Percentiles rank a stretch among this genome's conserved stretches.
Evolutionary conservation across 2,113 vertebrate genomes (phyloP).

Genomic region (Pseudopipra pipra): DNA sequence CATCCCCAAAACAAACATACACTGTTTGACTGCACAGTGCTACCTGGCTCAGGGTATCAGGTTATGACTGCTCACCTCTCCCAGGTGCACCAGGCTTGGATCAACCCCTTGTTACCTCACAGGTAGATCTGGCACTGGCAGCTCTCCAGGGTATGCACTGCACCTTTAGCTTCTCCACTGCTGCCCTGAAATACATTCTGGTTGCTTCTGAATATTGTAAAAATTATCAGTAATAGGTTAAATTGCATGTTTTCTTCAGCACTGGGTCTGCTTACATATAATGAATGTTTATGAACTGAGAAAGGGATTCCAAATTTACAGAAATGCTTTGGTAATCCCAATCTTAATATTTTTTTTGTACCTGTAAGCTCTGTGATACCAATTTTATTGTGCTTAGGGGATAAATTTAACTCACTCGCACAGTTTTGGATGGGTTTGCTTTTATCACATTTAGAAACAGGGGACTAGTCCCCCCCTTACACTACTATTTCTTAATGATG

Average conservation of each 20-base stretch:
- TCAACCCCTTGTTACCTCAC: not conserved
- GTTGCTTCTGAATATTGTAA: not conserved
- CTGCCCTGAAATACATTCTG: not conserved
- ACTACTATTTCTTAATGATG: slow-evolving; percentile 34
- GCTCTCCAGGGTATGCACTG: not conserved
- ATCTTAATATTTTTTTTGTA: not conserved
- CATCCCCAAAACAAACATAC: not conserved
- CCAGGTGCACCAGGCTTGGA: not conserved
- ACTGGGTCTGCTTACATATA: not conserved
- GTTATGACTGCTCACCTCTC: not conserved
- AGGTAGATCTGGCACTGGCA: not conserved
- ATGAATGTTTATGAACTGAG: not conserved
- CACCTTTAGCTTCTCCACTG: not conserved
- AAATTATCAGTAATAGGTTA: slow-evolving; percentile 52
- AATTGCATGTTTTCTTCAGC: not conserved
- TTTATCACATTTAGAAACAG: not conserved
- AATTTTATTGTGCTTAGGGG: not conserved
- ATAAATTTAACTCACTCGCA: not conserved
- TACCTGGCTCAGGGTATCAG: not conserved
- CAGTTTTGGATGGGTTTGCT: not conserved
- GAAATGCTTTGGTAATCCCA: not conserved
- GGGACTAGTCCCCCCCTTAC: not conserved
- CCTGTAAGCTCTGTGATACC: not conserved
- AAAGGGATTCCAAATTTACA: not conserved
- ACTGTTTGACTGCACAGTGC: not conserved